phyloP scores from a whole-genome alignment of 2,797 vertebrate species.

The Poeciliopsis turneri region DNA sequence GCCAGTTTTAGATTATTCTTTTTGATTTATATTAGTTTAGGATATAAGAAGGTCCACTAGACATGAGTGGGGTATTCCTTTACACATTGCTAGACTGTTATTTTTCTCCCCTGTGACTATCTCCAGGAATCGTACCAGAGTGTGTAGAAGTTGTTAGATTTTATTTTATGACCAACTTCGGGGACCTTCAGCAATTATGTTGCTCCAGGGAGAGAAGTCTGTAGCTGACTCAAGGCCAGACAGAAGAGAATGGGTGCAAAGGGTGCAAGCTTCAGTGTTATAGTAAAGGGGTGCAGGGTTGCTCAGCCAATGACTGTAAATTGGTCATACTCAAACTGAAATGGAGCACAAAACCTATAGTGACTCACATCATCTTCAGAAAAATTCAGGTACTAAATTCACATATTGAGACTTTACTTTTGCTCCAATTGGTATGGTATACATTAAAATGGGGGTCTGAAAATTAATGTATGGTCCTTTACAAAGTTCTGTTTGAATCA shows the following conservation, averaged over 20 bases:
- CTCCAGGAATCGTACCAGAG: conserved; percentile 44
- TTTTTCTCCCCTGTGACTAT: conserved; percentile 28
- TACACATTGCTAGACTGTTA: conserved; percentile 34
- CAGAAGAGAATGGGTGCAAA: conserved; percentile 28
- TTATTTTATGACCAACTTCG: conserved; percentile 67
- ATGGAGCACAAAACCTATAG: conserved; percentile 19
- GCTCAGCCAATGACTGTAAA: conserved; percentile 30
- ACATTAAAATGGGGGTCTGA: neutral
- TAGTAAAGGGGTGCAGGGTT: conserved; percentile 1
- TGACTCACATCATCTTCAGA: conserved; percentile 2
- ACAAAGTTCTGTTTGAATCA: neutral
- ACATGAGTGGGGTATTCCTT: conserved; percentile 28
- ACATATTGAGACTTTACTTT: neutral
- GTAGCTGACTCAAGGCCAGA: conserved; percentile 51
- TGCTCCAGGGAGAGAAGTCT: conserved; percentile 60
- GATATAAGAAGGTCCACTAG: conserved; percentile 30
- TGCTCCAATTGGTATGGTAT: neutral
- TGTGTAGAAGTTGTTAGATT: conserved; percentile 61
- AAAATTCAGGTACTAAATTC: neutral
- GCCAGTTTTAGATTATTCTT: conserved; percentile 13
- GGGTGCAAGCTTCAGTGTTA: conserved; percentile 8
- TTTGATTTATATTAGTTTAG: conserved; percentile 21
- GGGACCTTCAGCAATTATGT: conserved; percentile 71
- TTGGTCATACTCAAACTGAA: conserved; percentile 36
- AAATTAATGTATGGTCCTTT: neutral